Evolutionary conservation across 2,797 vertebrate genomes (phyloP), one percentile per base, ranked within the genome.

Genomic region (Catharus ustulatus): DNA sequence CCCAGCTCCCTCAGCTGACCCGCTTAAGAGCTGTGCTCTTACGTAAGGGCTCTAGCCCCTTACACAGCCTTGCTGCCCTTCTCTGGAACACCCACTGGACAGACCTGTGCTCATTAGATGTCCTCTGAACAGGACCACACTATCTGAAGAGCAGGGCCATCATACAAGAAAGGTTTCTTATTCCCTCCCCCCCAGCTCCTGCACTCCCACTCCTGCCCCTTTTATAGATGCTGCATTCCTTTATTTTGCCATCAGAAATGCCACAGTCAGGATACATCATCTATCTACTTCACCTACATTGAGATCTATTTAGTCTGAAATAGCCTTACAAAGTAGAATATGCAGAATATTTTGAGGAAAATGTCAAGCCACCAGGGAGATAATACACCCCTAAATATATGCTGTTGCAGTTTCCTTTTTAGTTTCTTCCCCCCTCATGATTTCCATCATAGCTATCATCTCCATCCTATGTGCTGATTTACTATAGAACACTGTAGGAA

Each of bases 121-220:
- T 13, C 5, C 10, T 27, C 21, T 51, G 30, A 29, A 34, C 11
- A 75, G 16, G 7, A 43, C 7, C 9, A 27, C 4, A 11, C 2
- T 21, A 10, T 43, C 32, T 64, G 22, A 30, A 76, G 32, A 36
- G 9, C 8, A 64, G 23, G 5, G 1, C 5, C 13, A 16, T 26
- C 20, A n/a, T 1, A 2, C 8, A 86, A 69, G 75, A 5, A 51
- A 57, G 3, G 2, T 19, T 74, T 49, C n/a, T 42, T 67, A 49
- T 69, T 68, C 14, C 2, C 13, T 58, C 3, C 6, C 1, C 10
- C 5, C 7, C 34, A 34, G 5, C 10, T 30, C 8, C 34, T 51
- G 5, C 2, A 1, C 5, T 15, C 4, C 13, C 8, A 49, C 4
- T 40, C 13, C 6, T 61, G 6, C 36, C 6, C 7, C 12, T 59